Evolutionary conservation across 1,140 invertebrate species (phyloP).

Genomic region (Trypoxylus dichotomus): DNA sequence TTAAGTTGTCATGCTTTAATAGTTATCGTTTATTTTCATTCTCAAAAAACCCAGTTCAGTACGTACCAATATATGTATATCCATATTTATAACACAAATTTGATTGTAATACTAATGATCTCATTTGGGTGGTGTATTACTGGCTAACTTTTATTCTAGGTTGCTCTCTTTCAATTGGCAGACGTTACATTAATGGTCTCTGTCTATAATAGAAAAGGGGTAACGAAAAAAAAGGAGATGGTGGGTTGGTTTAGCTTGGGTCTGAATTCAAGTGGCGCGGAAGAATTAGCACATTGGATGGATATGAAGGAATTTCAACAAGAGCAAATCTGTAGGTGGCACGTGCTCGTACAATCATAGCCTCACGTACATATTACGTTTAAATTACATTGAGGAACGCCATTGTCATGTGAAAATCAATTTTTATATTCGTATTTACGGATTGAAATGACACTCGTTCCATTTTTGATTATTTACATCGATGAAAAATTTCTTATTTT

Average conservation of each 20-base stretch:
- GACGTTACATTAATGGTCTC: conserved; percentile 94
- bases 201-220: conserved; percentile 86
- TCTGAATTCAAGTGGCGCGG: conserved; percentile 86
- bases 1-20: too few species aligned
- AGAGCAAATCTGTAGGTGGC: conserved; percentile 75
- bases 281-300: conserved; percentile 92
- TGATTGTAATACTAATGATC: too few species aligned
- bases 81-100: too few species aligned
- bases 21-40: too few species aligned
- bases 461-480: background rate
- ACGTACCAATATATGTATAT: too few species aligned
- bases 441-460: background rate
- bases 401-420: background rate
- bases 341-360: conserved; percentile 64
- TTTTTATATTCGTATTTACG: background rate
- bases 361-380: conserved; percentile 40
- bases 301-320: conserved; percentile 79
- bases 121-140: too few species aligned
- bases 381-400: conserved; percentile 27
- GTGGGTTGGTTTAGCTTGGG: conserved; percentile 95
- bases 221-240: conserved; percentile 94
- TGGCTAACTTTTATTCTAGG: conserved; percentile 58
- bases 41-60: too few species aligned
- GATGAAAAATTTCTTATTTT: background rate
- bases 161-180: conserved; percentile 92